Percentiles rank a stretch among this genome's conserved stretches.
Conservation (phyloP, 2,888 invertebrate species). For the Lomographa bimaculata region DNA sequence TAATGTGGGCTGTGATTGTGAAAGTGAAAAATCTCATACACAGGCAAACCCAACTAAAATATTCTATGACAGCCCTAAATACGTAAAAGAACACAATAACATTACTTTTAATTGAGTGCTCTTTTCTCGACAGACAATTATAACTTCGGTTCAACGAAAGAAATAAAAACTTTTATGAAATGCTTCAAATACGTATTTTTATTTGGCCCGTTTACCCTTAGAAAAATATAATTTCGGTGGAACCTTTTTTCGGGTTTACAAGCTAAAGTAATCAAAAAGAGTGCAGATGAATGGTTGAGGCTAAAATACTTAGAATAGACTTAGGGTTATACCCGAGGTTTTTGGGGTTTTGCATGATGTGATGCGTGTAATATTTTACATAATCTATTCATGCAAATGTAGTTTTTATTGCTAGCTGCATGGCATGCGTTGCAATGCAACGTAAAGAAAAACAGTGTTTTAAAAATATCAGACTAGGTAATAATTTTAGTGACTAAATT, state of each 20-base stretch:
- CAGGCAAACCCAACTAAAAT: constrained; percentile 2
- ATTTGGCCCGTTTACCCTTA: constrained; percentile 25
- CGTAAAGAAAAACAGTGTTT: too few species aligned
- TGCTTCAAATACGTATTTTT: constrained; percentile 10
- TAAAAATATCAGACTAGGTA: too few species aligned
- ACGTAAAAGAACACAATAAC: constrained; percentile 9
- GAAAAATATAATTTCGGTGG: constrained; percentile 36
- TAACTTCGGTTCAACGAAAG: constrained; percentile 25
- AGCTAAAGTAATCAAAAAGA: constrained; percentile 45
- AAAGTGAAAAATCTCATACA: too few species aligned
- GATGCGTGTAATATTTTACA: too few species aligned
- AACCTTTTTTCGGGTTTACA: constrained; percentile 36
- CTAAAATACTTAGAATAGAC: constrained; percentile 19
- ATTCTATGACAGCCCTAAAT: constrained; percentile 4
- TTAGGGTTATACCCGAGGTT: not conserved
- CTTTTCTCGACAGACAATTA: constrained; percentile 25
- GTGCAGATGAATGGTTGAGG: constrained; percentile 41
- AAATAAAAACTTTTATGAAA: constrained; percentile 24
- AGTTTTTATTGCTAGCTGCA: too few species aligned
- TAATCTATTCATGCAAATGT: too few species aligned
- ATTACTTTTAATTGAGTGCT: constrained; percentile 29
- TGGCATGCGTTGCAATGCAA: too few species aligned
- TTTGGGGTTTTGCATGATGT: too few species aligned
- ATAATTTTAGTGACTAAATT: too few species aligned
- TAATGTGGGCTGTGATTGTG: too few species aligned